Conservation (phyloP, 2,888 invertebrate species). For the Autographa gamma region DNA sequence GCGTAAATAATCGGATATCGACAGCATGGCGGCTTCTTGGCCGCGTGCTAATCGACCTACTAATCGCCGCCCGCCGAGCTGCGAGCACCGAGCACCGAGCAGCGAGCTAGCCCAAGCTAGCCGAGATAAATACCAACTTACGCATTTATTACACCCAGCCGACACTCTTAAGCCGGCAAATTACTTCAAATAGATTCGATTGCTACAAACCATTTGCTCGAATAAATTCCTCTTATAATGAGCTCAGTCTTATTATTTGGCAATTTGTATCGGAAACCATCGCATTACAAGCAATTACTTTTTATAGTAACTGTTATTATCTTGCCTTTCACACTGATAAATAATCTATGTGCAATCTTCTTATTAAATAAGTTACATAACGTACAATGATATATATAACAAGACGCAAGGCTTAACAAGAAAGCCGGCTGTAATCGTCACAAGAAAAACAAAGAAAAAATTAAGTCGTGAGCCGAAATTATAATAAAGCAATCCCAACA, state of each 20-base stretch:
- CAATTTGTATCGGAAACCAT: conserved; percentile 30
- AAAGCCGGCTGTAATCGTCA: conserved; percentile 63
- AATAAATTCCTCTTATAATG: conserved; percentile 25
- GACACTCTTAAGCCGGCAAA: conserved; percentile 11
- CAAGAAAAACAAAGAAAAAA: conserved; percentile 64
- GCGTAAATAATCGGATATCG: conserved; percentile 71
- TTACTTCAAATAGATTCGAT: conserved; percentile 35
- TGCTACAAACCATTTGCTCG: conserved; percentile 21
- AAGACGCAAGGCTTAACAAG: conserved; percentile 41
- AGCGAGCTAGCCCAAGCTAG: conserved; percentile 54
- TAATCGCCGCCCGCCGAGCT: conserved; percentile 70
- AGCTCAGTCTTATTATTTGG: conserved; percentile 27
- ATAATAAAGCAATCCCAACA: conserved; percentile 78
- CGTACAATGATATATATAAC: conserved; percentile 47
- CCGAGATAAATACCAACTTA: conserved; percentile 59
- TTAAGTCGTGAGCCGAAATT: conserved; percentile 70
- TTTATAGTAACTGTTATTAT: conserved; percentile 24
- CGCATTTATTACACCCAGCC: conserved; percentile 40
- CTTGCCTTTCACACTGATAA: background rate
- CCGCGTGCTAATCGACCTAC: conserved; percentile 83
- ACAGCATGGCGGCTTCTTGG: conserved; percentile 74
- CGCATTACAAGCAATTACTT: conserved; percentile 19
- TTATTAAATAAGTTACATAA: conserved; percentile 26
- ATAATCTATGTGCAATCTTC: background rate
- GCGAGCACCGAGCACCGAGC: conserved; percentile 35